These are phyloP conservation scores for Anguilla pacifica DNA, from an alignment of 2,797 vertebrate species.

Conservation along the genomic window DNA sequence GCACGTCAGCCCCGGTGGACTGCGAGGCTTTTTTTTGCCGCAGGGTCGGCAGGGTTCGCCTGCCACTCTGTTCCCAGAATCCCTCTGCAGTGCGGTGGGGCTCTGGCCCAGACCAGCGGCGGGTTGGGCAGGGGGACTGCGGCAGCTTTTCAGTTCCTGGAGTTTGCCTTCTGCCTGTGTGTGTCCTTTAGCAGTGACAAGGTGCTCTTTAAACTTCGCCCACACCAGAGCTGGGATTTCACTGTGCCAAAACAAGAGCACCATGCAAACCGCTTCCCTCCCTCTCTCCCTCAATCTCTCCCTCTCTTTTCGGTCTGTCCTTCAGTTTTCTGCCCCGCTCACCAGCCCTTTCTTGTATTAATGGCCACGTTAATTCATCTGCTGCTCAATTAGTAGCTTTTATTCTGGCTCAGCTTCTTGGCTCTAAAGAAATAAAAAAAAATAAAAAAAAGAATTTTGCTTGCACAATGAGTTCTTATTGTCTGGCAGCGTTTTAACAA, in stretches of 20 bases:
- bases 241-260: conserved; percentile 38
- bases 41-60: conserved; percentile 49
- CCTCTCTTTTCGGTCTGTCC: conserved; percentile 32
- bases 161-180: conserved; percentile 12
- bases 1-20: too few relatives aligned
- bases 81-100: conserved; percentile 57
- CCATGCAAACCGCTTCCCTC: conserved; percentile 25
- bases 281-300: neutral
- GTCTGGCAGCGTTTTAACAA: neutral
- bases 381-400: conserved; percentile 19
- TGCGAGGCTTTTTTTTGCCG: neutral
- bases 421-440: conserved; percentile 7
- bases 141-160: conserved; percentile 42
- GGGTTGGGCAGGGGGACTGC: conserved; percentile 47
- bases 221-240: conserved; percentile 47
- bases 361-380: conserved; percentile 29
- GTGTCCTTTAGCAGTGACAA: conserved; percentile 33
- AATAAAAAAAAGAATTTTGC: neutral
- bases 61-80: conserved; percentile 41
- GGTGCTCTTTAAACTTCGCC: conserved; percentile 48
- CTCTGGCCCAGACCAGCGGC: conserved; percentile 66
- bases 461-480: neutral
- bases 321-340: conserved; percentile 39
- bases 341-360: conserved; percentile 15
- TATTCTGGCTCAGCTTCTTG: conserved; percentile 2